A percentile compares a stretch with the other conserved stretches of the same genome.
Conservation (phyloP, 2,888 invertebrate genomes). For the Sphinx pinastri region DNA sequence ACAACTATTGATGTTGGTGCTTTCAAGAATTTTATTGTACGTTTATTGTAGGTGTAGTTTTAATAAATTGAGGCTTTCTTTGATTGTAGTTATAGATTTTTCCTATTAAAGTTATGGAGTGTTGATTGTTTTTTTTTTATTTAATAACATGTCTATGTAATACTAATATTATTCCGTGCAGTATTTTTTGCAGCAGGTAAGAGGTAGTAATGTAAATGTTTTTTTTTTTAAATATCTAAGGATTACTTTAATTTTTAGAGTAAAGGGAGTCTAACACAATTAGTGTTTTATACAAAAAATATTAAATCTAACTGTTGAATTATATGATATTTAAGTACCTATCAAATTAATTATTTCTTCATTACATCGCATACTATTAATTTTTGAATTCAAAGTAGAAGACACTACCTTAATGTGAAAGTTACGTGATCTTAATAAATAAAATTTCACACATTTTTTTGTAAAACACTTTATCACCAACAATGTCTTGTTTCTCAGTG, state of each 20-base stretch:
- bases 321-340: no score
- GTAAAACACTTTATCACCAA: no score
- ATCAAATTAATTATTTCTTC: no score
- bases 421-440: no score
- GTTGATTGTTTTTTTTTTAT: constrained; percentile 34
- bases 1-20: constrained; percentile 15
- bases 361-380: no score
- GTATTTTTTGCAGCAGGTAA: neutral
- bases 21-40: neutral
- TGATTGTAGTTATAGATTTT: constrained; percentile 25
- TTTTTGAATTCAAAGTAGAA: no score
- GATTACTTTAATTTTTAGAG: no score
- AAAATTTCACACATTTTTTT: no score
- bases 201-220: neutral
- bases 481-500: neutral
- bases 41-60: constrained; percentile 18
- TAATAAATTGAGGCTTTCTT: constrained; percentile 28
- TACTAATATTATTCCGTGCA: constrained; percentile 35
- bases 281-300: no score
- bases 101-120: constrained; percentile 41
- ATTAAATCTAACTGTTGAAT: no score
- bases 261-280: no score
- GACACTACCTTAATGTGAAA: no score
- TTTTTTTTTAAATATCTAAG: neutral
- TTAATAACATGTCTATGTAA: constrained; percentile 39